Percentiles rank a stretch among this genome's conserved stretches.
phyloP scores from a whole-genome alignment of 2,113 vertebrate species.

The Romanogobio albipinnatus region DNA sequence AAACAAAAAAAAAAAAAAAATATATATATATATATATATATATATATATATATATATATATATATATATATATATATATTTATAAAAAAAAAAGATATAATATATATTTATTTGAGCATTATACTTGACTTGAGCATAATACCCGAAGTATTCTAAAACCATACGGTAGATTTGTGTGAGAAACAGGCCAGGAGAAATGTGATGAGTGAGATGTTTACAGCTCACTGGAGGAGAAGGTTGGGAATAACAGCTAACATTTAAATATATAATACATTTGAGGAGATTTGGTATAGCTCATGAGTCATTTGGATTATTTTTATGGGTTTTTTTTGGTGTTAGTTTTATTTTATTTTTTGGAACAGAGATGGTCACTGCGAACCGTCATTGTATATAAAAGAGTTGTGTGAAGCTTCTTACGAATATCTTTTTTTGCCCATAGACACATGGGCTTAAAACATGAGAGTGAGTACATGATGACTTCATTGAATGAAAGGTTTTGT shows the following conservation, averaged over 20 bases:
- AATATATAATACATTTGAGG: no score
- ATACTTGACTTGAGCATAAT: no score
- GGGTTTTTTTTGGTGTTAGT: background rate
- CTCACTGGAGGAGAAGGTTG: background rate
- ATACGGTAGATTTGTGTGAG: background rate
- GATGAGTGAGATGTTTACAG: background rate
- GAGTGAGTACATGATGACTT: no score
- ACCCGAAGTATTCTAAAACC: background rate
- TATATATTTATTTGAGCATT: no score
- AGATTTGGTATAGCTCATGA: no score
- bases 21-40: no score
- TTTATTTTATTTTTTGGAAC: background rate
- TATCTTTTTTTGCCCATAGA: background rate
- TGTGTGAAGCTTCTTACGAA: background rate
- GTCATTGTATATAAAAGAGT: background rate
- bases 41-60: no score
- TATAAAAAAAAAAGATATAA: no score
- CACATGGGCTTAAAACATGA: background rate
- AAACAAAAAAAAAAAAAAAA: no score
- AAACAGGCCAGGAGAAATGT: background rate
- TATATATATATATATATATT: no score
- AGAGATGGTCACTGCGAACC: background rate
- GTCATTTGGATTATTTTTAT: background rate
- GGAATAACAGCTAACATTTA: background rate
- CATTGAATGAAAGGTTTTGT: background rate